These are phyloP conservation scores for Ambastaia sidthimunki DNA, from an alignment of 2,797 vertebrate genomes.

Conservation along the genomic window DNA sequence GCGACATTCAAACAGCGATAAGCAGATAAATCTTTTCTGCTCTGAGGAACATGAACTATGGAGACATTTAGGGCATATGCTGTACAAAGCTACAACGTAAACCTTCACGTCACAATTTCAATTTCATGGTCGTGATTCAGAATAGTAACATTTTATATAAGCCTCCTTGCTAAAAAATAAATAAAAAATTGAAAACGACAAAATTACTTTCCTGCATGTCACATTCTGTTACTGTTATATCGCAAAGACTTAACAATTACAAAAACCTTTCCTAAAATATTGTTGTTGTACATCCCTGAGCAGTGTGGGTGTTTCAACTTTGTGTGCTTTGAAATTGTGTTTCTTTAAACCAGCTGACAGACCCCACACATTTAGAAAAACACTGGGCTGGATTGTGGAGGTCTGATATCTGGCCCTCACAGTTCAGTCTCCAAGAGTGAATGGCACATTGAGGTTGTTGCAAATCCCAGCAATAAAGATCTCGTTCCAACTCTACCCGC, in stretches of 20 bases:
- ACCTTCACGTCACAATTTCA: constrained; percentile 50
- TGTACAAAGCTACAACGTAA: constrained; percentile 45
- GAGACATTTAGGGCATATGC: constrained; percentile 20
- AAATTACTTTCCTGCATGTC: constrained; percentile 1
- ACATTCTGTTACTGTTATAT: background rate
- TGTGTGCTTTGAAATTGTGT: too few species aligned
- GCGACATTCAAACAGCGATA: background rate
- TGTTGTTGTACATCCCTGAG: too few species aligned
- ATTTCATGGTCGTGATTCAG: constrained; percentile 62
- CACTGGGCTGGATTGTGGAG: background rate
- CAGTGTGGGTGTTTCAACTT: too few species aligned
- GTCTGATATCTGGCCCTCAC: constrained; percentile 8
- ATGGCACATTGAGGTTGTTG: constrained; percentile 39
- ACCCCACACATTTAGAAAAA: background rate
- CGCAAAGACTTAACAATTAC: too few species aligned
- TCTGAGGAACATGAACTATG: constrained; percentile 35
- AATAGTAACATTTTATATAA: constrained; percentile 29
- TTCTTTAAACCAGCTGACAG: too few species aligned
- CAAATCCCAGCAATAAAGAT: constrained; percentile 28
- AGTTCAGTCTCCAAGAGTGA: constrained; percentile 17
- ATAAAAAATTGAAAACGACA: constrained; percentile 30
- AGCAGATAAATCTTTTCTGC: constrained; percentile 34
- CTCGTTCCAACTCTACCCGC: constrained; percentile 12
- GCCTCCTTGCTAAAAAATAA: constrained; percentile 18
- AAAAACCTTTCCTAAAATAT: too few species aligned